Evolutionary conservation across 2,797 vertebrate genomes (phyloP).

Genomic region (Myripristis jacobus): DNA sequence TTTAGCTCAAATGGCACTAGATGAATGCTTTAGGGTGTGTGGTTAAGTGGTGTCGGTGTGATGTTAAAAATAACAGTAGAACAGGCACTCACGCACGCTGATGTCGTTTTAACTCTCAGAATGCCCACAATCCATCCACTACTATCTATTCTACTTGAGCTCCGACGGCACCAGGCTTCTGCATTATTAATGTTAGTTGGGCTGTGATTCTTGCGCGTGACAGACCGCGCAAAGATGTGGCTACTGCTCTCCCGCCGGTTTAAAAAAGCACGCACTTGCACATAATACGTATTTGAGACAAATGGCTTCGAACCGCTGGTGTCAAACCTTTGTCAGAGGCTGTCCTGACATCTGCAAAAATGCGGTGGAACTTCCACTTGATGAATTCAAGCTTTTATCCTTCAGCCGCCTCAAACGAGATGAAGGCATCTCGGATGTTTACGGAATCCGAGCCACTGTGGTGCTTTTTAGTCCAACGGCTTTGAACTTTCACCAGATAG

Average conservation of each 20-base stretch:
- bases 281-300: conserved; percentile 58
- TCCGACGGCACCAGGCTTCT: not conserved
- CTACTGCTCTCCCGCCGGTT: not conserved
- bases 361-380: conserved; percentile 44
- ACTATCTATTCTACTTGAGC: not conserved
- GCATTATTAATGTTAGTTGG: conserved; percentile 20
- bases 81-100: conserved; percentile 21
- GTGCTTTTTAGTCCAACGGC: conserved; percentile 46
- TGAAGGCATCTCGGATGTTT: conserved; percentile 63
- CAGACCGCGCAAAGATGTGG: not conserved
- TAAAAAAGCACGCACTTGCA: conserved; percentile 30
- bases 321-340: conserved; percentile 66
- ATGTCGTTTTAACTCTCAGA: conserved; percentile 25
- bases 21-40: not conserved
- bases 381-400: conserved; percentile 62
- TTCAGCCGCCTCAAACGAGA: conserved; percentile 34
- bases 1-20: not conserved
- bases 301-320: conserved; percentile 52
- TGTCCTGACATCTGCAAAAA: conserved; percentile 50
- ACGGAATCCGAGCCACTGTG: conserved; percentile 57
- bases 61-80: conserved; percentile 73
- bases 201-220: not conserved
- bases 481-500: conserved; percentile 46
- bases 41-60: conserved; percentile 46
- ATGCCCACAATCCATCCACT: conserved; percentile 4